These are phyloP conservation scores for Noctua pronuba DNA, from an alignment of 2,888 invertebrate species.

Conservation along the genomic window DNA sequence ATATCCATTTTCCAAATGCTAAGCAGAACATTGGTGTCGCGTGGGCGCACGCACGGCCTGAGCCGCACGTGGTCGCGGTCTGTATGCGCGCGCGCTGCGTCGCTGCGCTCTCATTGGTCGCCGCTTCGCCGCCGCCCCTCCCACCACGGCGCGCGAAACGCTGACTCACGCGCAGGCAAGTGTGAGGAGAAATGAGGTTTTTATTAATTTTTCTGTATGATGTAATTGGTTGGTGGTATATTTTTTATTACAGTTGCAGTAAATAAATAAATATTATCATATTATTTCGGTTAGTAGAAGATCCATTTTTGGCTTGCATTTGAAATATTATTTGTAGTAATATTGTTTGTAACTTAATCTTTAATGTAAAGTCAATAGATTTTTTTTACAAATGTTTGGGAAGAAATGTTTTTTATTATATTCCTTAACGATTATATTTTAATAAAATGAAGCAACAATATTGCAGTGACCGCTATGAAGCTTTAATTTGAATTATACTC, in stretches of 20 bases:
- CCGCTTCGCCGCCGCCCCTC: constrained; percentile 83
- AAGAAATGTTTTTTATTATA: not conserved
- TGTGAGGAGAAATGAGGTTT: constrained; percentile 52
- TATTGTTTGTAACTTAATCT: not conserved
- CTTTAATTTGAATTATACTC: not conserved
- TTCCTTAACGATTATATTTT: not conserved
- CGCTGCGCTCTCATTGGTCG: constrained; percentile 81
- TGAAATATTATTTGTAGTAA: not conserved
- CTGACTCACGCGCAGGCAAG: constrained; percentile 76
- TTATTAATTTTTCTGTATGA: constrained; percentile 44
- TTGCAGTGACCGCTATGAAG: not conserved
- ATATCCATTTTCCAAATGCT: constrained; percentile 1
- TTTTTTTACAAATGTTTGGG: not conserved
- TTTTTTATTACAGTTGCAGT: not conserved
- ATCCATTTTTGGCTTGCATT: not conserved
- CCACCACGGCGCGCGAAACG: constrained; percentile 77
- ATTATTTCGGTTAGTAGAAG: not conserved
- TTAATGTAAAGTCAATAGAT: not conserved
- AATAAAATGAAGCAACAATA: not conserved
- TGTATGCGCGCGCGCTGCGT: constrained; percentile 75
- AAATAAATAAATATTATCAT: not conserved
- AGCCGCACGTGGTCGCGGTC: constrained; percentile 79
- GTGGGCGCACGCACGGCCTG: constrained; percentile 68
- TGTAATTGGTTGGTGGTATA: constrained; percentile 14
- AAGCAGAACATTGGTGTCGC: constrained; percentile 23